A percentile compares a stretch with the other conserved stretches of the same genome.
Evolutionary conservation across 2,797 vertebrate genomes (phyloP).

Genomic region (Tiaroga cobitis): DNA sequence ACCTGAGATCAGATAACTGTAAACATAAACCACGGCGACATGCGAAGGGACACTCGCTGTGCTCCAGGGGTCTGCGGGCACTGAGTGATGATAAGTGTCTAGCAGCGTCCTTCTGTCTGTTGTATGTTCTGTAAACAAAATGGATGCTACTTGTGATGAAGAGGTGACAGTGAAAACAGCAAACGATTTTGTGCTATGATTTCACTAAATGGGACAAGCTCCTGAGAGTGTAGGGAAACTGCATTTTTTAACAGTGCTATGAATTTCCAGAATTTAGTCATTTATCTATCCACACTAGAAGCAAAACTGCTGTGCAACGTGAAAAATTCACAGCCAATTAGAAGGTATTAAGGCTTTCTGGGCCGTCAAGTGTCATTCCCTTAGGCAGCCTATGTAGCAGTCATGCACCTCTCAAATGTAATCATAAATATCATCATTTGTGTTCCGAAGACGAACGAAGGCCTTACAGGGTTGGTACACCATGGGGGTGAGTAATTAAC

Average conservation of each 20-base stretch:
- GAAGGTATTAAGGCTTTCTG: neutral
- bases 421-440: no score
- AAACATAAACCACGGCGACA: constrained; percentile 68
- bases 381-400: no score
- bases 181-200: neutral
- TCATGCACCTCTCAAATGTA: no score
- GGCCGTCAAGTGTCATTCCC: no score
- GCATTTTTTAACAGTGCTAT: neutral
- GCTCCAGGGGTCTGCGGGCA: constrained; percentile 13
- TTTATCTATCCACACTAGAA: neutral
- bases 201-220: neutral
- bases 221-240: neutral
- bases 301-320: neutral
- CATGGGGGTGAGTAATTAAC: no score
- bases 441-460: no score
- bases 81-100: constrained; percentile 36
- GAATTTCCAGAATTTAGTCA: neutral
- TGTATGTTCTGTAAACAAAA: constrained; percentile 10
- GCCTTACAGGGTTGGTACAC: no score
- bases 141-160: neutral
- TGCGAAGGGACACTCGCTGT: constrained; percentile 30
- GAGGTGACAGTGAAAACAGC: neutral
- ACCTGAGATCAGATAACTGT: constrained; percentile 72
- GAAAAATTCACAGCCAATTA: neutral
- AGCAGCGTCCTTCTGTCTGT: constrained; percentile 31